These are phyloP conservation scores for Heliconius sara DNA, from an alignment of 2,888 invertebrate species.

Conservation along the genomic window DNA sequence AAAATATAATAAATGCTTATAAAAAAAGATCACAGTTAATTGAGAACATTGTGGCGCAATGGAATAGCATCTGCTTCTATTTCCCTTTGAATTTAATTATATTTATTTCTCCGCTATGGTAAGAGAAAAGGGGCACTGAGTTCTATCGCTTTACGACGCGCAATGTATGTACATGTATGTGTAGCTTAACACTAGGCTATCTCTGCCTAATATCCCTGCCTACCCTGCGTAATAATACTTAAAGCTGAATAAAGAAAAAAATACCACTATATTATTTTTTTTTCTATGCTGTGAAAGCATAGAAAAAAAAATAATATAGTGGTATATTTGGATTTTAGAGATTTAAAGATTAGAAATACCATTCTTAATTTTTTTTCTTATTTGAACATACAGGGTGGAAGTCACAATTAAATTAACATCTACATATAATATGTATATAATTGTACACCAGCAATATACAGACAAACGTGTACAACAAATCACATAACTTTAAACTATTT, in stretches of 20 bases:
- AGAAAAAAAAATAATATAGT: no score
- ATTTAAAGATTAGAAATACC: no score
- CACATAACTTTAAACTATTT: neutral
- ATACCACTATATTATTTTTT: no score
- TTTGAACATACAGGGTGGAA: no score
- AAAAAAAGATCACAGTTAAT: no score
- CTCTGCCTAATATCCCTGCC: neutral
- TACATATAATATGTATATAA: neutral
- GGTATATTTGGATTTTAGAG: neutral
- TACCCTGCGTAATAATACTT: neutral
- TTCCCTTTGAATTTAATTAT: neutral
- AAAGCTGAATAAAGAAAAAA: no score
- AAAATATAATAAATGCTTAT: no score
- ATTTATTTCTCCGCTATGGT: neutral
- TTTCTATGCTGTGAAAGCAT: no score
- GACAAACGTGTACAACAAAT: neutral
- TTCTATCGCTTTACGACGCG: neutral
- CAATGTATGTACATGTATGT: neutral
- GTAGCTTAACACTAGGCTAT: neutral
- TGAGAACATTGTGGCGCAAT: no score
- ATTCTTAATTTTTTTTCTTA: no score
- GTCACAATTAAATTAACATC: neutral
- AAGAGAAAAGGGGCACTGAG: neutral
- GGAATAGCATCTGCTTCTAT: no score
- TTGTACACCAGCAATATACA: neutral